Conservation (phyloP, 23 tunicate species). For the Halocynthia roretzi region DNA sequence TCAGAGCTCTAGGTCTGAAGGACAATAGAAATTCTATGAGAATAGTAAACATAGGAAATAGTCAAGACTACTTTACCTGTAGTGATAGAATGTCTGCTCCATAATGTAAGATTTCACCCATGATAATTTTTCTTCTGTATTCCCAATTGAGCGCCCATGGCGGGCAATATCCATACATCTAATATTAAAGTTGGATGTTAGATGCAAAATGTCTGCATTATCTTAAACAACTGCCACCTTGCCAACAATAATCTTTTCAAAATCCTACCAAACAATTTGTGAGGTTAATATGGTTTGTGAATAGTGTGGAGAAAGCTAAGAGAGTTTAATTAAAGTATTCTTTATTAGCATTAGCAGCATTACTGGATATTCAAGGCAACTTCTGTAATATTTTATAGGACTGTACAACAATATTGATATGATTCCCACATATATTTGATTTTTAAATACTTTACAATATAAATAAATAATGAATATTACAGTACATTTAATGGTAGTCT, state of each 20-base stretch:
- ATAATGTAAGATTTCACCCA: conserved; percentile 74
- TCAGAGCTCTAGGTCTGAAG: neutral
- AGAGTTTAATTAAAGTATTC: neutral
- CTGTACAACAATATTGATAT: no score
- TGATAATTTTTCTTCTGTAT: conserved; percentile 74
- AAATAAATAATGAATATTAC: no score
- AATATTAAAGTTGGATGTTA: neutral
- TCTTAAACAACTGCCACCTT: neutral
- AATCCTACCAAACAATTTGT: neutral
- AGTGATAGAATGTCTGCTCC: conserved; percentile 86
- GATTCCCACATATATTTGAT: no score
- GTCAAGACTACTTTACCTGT: conserved; percentile 38
- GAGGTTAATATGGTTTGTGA: neutral
- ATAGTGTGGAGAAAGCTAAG: neutral
- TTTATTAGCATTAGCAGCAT: no score
- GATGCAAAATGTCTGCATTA: neutral
- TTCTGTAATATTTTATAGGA: no score
- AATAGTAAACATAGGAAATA: neutral
- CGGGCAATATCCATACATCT: conserved; percentile 98
- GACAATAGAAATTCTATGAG: neutral
- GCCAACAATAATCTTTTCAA: neutral
- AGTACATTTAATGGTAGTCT: no score
- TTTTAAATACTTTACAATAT: no score
- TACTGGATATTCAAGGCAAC: no score
- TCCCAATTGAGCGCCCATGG: conserved; percentile 99